Conservation (phyloP, 2,888 invertebrate species). For the Odontomyia ornata region DNA sequence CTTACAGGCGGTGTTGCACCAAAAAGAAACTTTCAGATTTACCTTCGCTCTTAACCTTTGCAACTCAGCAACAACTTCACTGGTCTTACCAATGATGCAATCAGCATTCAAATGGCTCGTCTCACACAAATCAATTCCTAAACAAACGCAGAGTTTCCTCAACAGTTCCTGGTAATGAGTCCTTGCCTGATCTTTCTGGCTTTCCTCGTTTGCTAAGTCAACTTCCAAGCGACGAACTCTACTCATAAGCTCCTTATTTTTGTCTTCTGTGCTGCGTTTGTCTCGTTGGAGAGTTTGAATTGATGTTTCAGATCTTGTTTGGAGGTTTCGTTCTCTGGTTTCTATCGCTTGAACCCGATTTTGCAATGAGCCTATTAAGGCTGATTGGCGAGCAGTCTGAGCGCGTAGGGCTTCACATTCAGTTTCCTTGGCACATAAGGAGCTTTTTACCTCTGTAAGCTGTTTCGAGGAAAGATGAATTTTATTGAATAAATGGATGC, state of each 20-base stretch:
- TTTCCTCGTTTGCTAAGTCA: slow-evolving; percentile 76
- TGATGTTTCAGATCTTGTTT: slow-evolving; percentile 72
- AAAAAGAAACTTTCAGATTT: too few species aligned
- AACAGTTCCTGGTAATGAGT: slow-evolving; percentile 76
- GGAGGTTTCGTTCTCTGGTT: slow-evolving; percentile 77
- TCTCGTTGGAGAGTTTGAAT: slow-evolving; percentile 80
- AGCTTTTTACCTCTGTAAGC: slow-evolving; percentile 76
- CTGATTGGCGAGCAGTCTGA: slow-evolving; percentile 83
- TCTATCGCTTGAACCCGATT: slow-evolving; percentile 82
- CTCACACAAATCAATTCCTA: slow-evolving; percentile 77
- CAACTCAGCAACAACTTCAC: slow-evolving; percentile 79
- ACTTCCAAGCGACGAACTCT: slow-evolving; percentile 77
- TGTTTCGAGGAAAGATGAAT: slow-evolving; percentile 55
- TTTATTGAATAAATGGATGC: not conserved
- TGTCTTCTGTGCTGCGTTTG: slow-evolving; percentile 76
- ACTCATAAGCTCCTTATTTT: slow-evolving; percentile 78
- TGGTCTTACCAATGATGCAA: slow-evolving; percentile 77
- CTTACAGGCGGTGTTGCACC: too few species aligned
- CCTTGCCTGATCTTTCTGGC: slow-evolving; percentile 75
- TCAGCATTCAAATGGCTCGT: slow-evolving; percentile 73
- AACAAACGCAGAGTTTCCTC: slow-evolving; percentile 74
- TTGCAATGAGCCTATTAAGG: slow-evolving; percentile 80
- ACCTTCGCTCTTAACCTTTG: slow-evolving; percentile 71
- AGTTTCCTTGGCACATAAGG: slow-evolving; percentile 76
- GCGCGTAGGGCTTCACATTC: slow-evolving; percentile 85